Conservation (phyloP, 2,797 vertebrate genomes). For the Sciaenops ocellatus region DNA sequence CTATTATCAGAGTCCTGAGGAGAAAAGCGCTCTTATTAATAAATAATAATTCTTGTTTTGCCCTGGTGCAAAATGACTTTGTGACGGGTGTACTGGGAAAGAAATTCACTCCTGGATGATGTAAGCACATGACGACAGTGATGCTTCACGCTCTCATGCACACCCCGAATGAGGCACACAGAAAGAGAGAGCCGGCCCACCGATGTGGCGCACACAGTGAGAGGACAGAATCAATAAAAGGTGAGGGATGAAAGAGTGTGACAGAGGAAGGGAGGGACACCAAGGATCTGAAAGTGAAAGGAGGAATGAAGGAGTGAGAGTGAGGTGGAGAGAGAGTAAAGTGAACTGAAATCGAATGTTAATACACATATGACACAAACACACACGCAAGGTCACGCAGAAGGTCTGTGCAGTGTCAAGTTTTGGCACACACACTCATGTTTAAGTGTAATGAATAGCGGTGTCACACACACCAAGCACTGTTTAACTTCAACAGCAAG, state of each 20-base stretch:
- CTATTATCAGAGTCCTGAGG: neutral
- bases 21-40: no score
- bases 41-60: neutral
- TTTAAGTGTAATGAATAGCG: slow-evolving; percentile 56
- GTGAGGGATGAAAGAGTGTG: neutral
- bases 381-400: neutral
- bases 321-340: neutral
- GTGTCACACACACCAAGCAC: slow-evolving; percentile 45
- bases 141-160: no score
- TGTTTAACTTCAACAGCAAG: slow-evolving; percentile 55
- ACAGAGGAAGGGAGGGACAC: neutral
- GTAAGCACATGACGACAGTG: no score
- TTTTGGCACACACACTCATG: slow-evolving; percentile 30
- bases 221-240: neutral
- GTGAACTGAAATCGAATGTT: slow-evolving; percentile 5
- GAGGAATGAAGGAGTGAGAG: neutral
- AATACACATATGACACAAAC: neutral
- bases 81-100: neutral
- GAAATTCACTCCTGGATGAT: no score
- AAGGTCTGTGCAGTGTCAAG: slow-evolving; percentile 48
- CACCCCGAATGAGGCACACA: no score
- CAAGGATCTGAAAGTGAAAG: neutral
- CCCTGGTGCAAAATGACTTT: neutral
- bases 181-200: neutral
- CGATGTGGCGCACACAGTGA: neutral